Conservation (phyloP, 2,113 vertebrate genomes). For the Perca fluviatilis region DNA sequence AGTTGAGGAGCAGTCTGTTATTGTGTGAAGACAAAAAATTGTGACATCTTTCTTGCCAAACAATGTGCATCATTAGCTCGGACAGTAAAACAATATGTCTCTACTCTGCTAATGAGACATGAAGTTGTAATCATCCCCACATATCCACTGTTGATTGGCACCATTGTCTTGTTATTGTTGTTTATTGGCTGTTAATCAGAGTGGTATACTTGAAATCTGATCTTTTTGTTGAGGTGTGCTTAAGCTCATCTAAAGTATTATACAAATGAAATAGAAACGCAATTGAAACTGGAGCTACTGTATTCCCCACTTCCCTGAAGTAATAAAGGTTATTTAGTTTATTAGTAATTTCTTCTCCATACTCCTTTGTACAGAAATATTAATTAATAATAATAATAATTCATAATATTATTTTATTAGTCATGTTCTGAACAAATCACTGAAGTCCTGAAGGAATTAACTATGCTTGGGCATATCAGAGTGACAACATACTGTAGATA, state of each 20-base stretch:
- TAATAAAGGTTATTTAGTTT: slow-evolving; percentile 17
- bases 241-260: background rate
- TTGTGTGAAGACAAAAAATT: background rate
- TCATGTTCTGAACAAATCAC: slow-evolving; percentile 11
- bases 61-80: slow-evolving; percentile 5
- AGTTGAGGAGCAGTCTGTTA: background rate
- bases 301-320: slow-evolving; percentile 34
- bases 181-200: background rate
- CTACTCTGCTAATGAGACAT: slow-evolving; percentile 6
- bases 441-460: background rate
- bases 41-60: background rate
- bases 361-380: background rate
- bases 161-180: background rate
- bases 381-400: too few species aligned
- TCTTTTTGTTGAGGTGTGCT: background rate
- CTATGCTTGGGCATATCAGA: background rate
- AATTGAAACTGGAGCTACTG: background rate
- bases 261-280: slow-evolving; percentile 1
- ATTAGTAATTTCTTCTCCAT: slow-evolving; percentile 26
- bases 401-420: slow-evolving; percentile 24
- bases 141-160: background rate
- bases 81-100: background rate
- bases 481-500: background rate
- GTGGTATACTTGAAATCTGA: background rate
- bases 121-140: background rate